Evolutionary conservation across 2,113 vertebrate genomes (phyloP).

Genomic region (Haemorhous mexicanus): DNA sequence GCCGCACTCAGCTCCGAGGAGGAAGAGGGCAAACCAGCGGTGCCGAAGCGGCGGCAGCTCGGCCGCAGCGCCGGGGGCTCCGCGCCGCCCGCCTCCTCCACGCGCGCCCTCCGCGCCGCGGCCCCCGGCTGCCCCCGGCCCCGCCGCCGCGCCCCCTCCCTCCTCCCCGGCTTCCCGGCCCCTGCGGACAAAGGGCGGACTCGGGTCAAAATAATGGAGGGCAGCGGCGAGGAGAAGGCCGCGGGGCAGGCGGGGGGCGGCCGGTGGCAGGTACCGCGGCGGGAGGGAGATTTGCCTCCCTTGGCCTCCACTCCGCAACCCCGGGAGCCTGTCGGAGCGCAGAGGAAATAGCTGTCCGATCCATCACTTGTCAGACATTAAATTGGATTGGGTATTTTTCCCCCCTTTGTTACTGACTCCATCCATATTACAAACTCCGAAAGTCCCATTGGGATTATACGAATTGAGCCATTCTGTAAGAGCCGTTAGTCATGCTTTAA

Average conservation of each 20-base stretch:
- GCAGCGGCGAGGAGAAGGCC: slow-evolving; percentile 1
- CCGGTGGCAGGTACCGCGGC: background rate
- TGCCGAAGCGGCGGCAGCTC: background rate
- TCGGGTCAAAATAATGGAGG: background rate
- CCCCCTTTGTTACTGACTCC: slow-evolving; percentile 50
- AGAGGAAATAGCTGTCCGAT: slow-evolving; percentile 32
- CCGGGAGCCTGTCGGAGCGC: background rate
- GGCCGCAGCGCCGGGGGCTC: background rate
- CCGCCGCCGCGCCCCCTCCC: background rate
- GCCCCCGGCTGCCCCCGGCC: background rate
- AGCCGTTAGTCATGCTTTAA: slow-evolving; percentile 70
- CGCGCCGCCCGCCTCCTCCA: background rate
- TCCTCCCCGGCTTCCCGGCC: background rate
- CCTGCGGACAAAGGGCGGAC: background rate
- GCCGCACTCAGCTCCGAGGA: background rate
- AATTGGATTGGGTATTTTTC: slow-evolving; percentile 58
- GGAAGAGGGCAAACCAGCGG: background rate
- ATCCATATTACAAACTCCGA: slow-evolving; percentile 40
- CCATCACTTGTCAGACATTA: slow-evolving; percentile 58
- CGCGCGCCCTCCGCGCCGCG: background rate
- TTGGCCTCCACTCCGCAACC: background rate
- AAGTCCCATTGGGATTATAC: slow-evolving; percentile 63
- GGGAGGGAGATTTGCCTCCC: background rate
- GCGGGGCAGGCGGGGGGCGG: background rate
- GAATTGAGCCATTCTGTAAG: slow-evolving; percentile 48